Conservation (phyloP, 2,797 vertebrate species). For the Crax fasciolata region DNA sequence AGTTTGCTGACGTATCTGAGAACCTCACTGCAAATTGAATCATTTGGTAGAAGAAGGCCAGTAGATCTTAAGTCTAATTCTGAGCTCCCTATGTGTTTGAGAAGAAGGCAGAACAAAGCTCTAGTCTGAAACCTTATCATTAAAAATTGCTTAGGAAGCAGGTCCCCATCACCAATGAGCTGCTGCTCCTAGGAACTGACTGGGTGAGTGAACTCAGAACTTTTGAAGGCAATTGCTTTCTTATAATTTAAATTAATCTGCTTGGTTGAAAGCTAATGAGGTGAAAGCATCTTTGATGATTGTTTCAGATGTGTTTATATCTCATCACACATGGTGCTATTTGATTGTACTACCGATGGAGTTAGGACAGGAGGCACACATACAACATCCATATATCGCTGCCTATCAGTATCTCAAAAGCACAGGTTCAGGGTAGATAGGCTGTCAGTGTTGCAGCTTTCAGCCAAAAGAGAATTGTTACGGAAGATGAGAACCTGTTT, state of each 20-base stretch:
- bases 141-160: background rate
- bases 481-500: background rate
- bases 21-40: background rate
- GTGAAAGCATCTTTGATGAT: background rate
- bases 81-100: fast-evolving
- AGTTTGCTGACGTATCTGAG: background rate
- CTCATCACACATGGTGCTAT: fast-evolving
- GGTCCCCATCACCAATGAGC: background rate
- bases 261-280: background rate
- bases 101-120: background rate
- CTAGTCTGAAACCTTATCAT: fast-evolving
- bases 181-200: background rate
- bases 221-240: background rate
- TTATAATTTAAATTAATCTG: background rate
- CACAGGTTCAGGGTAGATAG: background rate
- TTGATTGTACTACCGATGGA: background rate
- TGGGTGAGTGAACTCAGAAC: background rate
- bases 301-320: background rate
- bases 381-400: background rate
- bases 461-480: background rate
- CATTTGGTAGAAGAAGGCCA: background rate
- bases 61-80: background rate
- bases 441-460: background rate
- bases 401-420: background rate
- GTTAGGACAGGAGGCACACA: background rate